A percentile compares a stretch with the other conserved stretches of the same genome.
phyloP scores from a whole-genome alignment of 2,888 invertebrate genomes.

The Matsumyia berberina region DNA sequence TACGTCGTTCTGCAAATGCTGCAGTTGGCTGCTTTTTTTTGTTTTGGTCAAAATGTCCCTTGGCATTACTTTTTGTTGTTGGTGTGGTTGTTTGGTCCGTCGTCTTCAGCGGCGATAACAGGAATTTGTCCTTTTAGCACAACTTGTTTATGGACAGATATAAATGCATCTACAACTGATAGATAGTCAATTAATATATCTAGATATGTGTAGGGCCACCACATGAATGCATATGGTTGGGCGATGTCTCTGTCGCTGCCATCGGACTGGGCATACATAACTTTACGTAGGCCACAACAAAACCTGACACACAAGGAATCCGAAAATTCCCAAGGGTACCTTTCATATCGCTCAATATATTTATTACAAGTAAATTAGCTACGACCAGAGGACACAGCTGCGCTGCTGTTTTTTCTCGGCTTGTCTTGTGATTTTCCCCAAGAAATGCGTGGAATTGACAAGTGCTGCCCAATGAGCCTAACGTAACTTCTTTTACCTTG shows the following conservation, averaged over 20 bases:
- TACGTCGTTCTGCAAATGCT: constrained; percentile 63
- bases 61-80: constrained; percentile 50
- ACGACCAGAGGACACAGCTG: constrained; percentile 36
- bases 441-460: constrained; percentile 68
- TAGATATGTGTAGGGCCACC: constrained; percentile 41
- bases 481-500: constrained; percentile 48
- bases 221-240: constrained; percentile 52
- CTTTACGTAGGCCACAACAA: constrained; percentile 38
- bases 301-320: constrained; percentile 60
- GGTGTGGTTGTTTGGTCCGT: constrained; percentile 5
- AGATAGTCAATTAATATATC: constrained; percentile 72
- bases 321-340: constrained; percentile 69
- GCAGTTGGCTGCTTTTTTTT: constrained; percentile 22
- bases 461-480: constrained; percentile 60
- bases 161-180: constrained; percentile 67
- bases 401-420: constrained; percentile 48
- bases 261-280: constrained; percentile 47
- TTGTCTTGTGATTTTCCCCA: constrained; percentile 4
- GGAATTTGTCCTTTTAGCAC: constrained; percentile 69
- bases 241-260: constrained; percentile 1
- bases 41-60: constrained; percentile 48
- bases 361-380: constrained; percentile 78
- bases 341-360: constrained; percentile 77
- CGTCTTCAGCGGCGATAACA: constrained; percentile 63
- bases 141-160: constrained; percentile 62